phyloP scores from a whole-genome alignment of 2,888 invertebrate species.

The Polydesmus complanatus region DNA sequence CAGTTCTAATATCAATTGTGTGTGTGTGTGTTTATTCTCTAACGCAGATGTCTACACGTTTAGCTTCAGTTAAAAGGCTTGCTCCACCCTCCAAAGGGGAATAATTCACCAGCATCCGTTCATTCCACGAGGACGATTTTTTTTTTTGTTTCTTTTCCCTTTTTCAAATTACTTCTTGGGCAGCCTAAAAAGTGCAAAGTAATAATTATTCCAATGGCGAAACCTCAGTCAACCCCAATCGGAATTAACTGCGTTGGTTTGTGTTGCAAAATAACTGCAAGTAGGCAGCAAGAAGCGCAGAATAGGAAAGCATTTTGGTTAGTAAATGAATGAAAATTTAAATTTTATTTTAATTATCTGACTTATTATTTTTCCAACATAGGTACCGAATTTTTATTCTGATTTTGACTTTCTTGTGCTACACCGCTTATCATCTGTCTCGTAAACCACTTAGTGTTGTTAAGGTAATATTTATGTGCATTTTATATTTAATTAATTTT shows the following conservation, averaged over 20 bases:
- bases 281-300: background rate
- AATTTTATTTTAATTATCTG: background rate
- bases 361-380: background rate
- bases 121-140: no score
- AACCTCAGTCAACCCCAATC: background rate
- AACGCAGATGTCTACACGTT: background rate
- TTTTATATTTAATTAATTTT: background rate
- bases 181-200: no score
- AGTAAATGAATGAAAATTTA: background rate
- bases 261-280: background rate
- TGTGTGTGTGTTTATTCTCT: background rate
- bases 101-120: no score
- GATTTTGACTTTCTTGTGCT: conserved; percentile 70
- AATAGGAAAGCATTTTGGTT: background rate
- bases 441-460: conserved; percentile 86
- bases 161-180: no score
- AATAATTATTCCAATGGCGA: no score
- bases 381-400: conserved; percentile 65
- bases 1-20: background rate
- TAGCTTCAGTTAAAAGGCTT: background rate
- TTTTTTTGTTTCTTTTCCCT: no score
- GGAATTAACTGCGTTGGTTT: background rate
- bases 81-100: background rate
- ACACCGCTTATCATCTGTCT: conserved; percentile 81
- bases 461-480: conserved; percentile 25